Conservation (phyloP, 2,888 invertebrate species). For the Dromius quadrimaculatus region DNA sequence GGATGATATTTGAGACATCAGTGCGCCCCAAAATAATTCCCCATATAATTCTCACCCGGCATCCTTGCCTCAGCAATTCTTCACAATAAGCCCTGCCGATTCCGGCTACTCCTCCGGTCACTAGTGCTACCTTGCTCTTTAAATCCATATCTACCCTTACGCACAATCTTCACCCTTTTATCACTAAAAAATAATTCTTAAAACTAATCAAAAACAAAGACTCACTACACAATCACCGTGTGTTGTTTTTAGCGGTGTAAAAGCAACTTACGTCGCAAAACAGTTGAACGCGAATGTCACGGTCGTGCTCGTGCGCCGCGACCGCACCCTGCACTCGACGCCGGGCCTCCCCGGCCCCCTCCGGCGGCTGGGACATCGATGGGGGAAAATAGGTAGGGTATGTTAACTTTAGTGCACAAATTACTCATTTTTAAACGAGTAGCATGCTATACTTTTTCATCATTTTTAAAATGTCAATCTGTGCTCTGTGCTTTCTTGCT, state of each 20-base stretch:
- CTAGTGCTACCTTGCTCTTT: constrained; percentile 79
- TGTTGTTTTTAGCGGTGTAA: not conserved
- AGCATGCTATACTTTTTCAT: no score
- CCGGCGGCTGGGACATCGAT: not conserved
- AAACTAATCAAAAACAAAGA: not conserved
- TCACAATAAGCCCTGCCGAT: constrained; percentile 80
- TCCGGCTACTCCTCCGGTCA: constrained; percentile 81
- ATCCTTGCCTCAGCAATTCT: constrained; percentile 79
- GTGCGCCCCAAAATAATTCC: no score
- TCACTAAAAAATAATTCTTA: not conserved
- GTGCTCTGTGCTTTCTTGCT: no score
- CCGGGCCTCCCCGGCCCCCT: not conserved
- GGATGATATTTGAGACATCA: no score
- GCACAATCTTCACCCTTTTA: no score
- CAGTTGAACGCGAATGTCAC: constrained; percentile 40
- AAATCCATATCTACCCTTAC: constrained; percentile 71
- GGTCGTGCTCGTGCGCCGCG: constrained; percentile 7
- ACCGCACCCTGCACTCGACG: constrained; percentile 14
- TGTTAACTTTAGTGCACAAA: no score
- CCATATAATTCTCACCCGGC: constrained; percentile 79
- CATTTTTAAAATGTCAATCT: no score
- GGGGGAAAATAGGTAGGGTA: no score
- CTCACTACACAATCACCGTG: constrained; percentile 10
- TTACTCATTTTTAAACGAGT: no score
- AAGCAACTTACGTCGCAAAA: constrained; percentile 6